Base-by-base conservation (phyloP, 1,140 invertebrate species). In the Achroia grisella region DNA sequence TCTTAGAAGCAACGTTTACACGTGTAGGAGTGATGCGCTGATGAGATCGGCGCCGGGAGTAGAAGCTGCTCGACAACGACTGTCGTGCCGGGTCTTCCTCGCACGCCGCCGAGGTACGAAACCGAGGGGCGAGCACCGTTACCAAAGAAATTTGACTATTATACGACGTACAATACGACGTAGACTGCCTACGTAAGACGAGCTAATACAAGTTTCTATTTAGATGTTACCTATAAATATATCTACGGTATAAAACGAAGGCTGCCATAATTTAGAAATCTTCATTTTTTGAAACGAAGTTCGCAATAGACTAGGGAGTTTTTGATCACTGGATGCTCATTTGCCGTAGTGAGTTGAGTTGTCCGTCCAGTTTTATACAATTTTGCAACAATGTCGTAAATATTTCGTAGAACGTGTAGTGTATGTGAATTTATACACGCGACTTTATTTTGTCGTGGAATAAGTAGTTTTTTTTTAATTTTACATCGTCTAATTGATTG, bases 351-450 rank as follows among this genome's bases (percentile, higher is more conserved):
- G 72, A 80, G 74, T 82, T 84, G 80, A 82, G 80, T 82, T 84
- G 64, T 82, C 80, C 80, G 80, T 84, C 80, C 80, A 84, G 66
- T 75, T 79, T 80, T 84, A 72, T 80, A 84, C 67, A 76, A 71
- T 74, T 71, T 77, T 72, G 73, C 73, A 73, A 64, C 62, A 73
- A 52, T 63, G 53, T 66, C 32, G 37, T 60, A 42, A 49, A 39
- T 53, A 57, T 54, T 54, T 44, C n/a, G 48, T 64, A 62, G 55
- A 49, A 48, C 51, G 48, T 66, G 51, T 62, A 57, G 48, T 66
- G 51, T 62, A 57, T 36, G 55, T 58, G 53, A 57, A 48, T 53
- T 49, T 45, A 8, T 6, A 42, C 31, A 17, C 32, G 36, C 30
- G 37, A 47, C 30, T 11, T 43, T 23, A 27, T 45, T 37, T 39